Evolutionary conservation across 2,888 invertebrate genomes (phyloP), one percentile per base, ranked within the genome.

Genomic region (Philonicus albiceps): DNA sequence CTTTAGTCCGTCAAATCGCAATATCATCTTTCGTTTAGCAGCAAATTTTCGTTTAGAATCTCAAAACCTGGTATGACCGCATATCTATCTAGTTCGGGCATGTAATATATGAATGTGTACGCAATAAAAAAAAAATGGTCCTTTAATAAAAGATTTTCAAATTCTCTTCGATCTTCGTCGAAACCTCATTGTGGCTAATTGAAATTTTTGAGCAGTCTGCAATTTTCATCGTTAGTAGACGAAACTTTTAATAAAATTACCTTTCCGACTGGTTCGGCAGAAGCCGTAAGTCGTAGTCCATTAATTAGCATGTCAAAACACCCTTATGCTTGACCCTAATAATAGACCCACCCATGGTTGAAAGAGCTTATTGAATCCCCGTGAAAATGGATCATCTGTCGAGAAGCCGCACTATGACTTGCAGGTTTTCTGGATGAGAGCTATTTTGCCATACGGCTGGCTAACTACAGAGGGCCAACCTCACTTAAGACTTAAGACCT

Each of bases 281-380:
- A 49, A 78, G 49, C 49, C 49, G n/a, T 49, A 49, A 34, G 3
- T n/a, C 53, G 19, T 49, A 64, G 55, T 30, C 81, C 64, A 81
- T 81, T 81, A 81, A 81, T 81, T 81, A 81, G 81, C 55, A 81
- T 64, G 81, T 81, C 81, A 81, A 81, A 81, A 81, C 81, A 81
- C 81, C 81, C 81, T 81, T 81, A 81, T 34, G 81, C 81, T 64
- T 64, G 78, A 49, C 55, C 34, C 55, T 81, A 81, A 81, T 81
- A 81, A 34, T 64, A 81, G 53, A 31, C 81, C 81, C 81, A 55
- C 81, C 81, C 81, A 55, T 81, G 22, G 27, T 43, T 37, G 43
- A 43, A 43, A 37, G 40, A 76, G 37, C 34, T 81, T 34, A 81
- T 81, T 55, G 55, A 81, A 81, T 53, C 81, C 64, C 53, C 55